These are phyloP conservation scores for Vultur gryphus DNA, from an alignment of 2,797 vertebrate species.

Conservation along the genomic window DNA sequence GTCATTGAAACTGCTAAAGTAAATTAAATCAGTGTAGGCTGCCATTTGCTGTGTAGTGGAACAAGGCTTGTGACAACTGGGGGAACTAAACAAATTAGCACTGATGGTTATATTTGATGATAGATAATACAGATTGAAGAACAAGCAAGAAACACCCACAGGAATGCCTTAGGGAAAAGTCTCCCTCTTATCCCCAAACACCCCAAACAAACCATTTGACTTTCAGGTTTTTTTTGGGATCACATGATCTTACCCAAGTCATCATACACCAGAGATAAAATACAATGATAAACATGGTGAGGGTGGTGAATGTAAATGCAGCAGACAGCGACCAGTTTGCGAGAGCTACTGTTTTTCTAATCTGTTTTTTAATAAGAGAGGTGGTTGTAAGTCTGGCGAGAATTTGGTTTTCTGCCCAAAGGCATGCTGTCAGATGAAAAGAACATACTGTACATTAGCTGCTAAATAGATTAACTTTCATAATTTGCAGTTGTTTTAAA, in stretches of 20 bases:
- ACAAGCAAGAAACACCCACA: neutral
- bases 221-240: neutral
- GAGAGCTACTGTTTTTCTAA: conserved; percentile 73
- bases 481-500: conserved; percentile 53
- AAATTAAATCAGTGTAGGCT: neutral
- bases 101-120: neutral
- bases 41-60: neutral
- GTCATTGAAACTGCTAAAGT: neutral
- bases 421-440: conserved; percentile 60
- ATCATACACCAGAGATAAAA: conserved; percentile 62
- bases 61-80: neutral
- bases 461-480: conserved; percentile 63
- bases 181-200: neutral
- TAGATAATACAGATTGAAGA: neutral
- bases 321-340: conserved; percentile 31
- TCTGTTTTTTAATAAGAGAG: conserved; percentile 70
- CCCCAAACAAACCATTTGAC: neutral
- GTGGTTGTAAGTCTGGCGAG: conserved; percentile 67
- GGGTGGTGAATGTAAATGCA: conserved; percentile 42
- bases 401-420: conserved; percentile 55
- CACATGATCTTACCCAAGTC: conserved; percentile 8
- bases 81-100: neutral
- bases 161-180: neutral
- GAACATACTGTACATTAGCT: conserved; percentile 58
- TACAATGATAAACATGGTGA: conserved; percentile 52